Conservation (phyloP, 2,113 vertebrate species). For the Pluvialis apricaria region DNA sequence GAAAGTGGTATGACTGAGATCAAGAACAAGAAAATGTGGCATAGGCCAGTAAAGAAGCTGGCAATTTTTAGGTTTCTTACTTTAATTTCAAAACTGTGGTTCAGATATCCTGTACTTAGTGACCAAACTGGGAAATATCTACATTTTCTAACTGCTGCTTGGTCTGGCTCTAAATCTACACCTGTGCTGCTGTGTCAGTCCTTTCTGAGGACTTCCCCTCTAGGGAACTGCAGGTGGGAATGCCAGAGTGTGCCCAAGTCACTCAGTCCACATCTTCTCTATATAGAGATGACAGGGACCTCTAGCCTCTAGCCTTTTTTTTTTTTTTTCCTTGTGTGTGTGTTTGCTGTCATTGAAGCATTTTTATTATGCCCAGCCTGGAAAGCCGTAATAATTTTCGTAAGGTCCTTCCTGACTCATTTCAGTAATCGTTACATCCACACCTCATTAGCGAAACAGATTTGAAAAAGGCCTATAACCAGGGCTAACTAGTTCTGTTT, state of each 20-base stretch:
- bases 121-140: not conserved
- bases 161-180: not conserved
- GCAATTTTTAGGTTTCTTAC: not conserved
- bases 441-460: not conserved
- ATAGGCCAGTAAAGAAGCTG: not conserved
- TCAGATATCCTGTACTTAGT: not conserved
- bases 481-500: not conserved
- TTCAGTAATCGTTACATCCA: not conserved
- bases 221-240: not conserved
- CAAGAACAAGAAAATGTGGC: not conserved
- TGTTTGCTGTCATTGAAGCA: not conserved
- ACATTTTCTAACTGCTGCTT: not conserved
- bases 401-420: not conserved
- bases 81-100: not conserved
- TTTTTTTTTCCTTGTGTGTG: not conserved
- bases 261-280: not conserved
- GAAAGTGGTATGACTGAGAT: not conserved
- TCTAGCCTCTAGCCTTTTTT: not conserved
- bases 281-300: not conserved
- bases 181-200: not conserved
- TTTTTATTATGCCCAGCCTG: not conserved
- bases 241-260: not conserved
- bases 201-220: not conserved
- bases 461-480: not conserved
- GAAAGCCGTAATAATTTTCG: not conserved